Evolutionary conservation across 2,888 invertebrate genomes (phyloP), one percentile per base, ranked within the genome.

Genomic region (Hofmannophila pseudospretella): DNA sequence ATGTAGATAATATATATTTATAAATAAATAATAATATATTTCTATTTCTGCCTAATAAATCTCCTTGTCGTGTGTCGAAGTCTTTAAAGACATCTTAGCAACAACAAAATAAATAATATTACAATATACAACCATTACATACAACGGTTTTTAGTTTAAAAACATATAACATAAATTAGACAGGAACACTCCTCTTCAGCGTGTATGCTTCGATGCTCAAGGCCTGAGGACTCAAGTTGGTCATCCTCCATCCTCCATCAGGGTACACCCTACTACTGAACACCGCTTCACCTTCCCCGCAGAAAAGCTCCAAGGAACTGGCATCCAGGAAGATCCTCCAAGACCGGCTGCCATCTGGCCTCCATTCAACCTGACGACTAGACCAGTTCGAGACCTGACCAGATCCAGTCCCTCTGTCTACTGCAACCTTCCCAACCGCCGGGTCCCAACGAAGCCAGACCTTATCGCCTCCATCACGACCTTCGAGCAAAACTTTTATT

Each of bases 201-300:
- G 60, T 58, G 47, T 70, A 80, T 0, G 76, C 74, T 38, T 67
- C 62, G 3, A 75, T 44, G 1, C 54, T 42, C n/a, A 84, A 29
- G 1, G 49, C 30, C 43, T 79, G 77, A 3, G 58, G 47, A 25
- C 80, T 74, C 5, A 62, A 34, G 64, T 79, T 86, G 0, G 56
- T 75, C 0, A 86, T 42, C 9, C 43, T 55, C 82, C 84, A 84
- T 4, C 63, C 66, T 4, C 82, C 82, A 2, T 72, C 61, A 19
- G 81, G 77, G 35, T 59, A 82, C 1, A 75, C 64, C 34, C 86
- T 63, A n/a, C 62, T 68, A 41, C 85, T 86, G 47, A 86, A 81
- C 0, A 85, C 84, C 1, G 77, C 82, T 38, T 85, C 86, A 0
- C 86, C 86, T 44, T 80, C 77, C 0, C 86, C 85, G 32, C 85